Base-by-base conservation (phyloP, 2,113 vertebrate species). In the Corvus hawaiiensis region DNA sequence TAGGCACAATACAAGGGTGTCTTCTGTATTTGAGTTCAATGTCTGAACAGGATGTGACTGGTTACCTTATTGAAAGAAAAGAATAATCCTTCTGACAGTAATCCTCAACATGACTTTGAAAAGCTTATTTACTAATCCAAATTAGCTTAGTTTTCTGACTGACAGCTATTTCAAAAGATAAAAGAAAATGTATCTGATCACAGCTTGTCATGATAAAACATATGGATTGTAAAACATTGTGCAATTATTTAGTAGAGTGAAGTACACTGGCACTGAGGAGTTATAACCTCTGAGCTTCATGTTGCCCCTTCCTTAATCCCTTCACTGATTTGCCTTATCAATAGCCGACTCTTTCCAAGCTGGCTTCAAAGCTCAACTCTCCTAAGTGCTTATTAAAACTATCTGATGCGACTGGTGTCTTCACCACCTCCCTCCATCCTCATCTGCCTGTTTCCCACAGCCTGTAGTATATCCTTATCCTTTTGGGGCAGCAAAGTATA, bases 81-180 rank as follows among this genome's bases (percentile, higher is more conserved):
- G 0, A 59, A 23, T 58, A 77, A 86, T 20, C 22, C n/a, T 61
- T 44, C 37, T 88, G 88, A 69, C 59, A 66, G 19, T 84, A 94
- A 89, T 87, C 39, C 32, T 55, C 44, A 89, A 55, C 2, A 20
- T 14, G 7, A 59, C 33, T 93, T 87, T 59, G 22, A 43, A 95
- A 81, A 74, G 28, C 19, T 87, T 78, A 75, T 84, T 91, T 91
- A 67, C 52, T 91, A 67, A 89, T 78, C 12, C 43, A 89, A 84
- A 91, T 59, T 84, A 94, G 52, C 89, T 91, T 89, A 59, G 43
- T 94, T 94, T 94, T 87, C 64, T 87, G 68, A 77, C 33, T 80
- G 91, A 44, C 43, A 78, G 48, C 46, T 78, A 51, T 87, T 94
- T 75, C 16, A 67, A 89, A 87, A 89, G 68, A 55, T 87, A 81